Percentiles rank a stretch among this genome's conserved stretches.
These are phyloP conservation scores for Idaea dimidiata DNA, from an alignment of 2,888 invertebrate genomes.

Conservation along the genomic window DNA sequence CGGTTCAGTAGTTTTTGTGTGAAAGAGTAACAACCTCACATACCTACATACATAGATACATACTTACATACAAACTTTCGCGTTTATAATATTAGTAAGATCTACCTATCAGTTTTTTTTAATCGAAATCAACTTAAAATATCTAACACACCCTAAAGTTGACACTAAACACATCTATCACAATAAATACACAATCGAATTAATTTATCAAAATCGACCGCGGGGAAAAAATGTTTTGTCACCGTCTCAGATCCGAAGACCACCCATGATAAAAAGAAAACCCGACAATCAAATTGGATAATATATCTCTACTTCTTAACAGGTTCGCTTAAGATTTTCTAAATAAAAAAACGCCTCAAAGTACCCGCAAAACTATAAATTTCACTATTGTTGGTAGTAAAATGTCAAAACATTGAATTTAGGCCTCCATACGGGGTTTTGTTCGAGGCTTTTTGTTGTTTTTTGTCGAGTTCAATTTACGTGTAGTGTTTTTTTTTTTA, in stretches of 20 bases:
- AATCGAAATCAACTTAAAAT: conserved; percentile 3
- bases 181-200: conserved; percentile 12
- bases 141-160: neutral
- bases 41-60: no score
- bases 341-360: neutral
- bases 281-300: conserved; percentile 2
- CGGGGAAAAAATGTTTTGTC: conserved; percentile 7
- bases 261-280: conserved; percentile 4
- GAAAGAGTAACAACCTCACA: no score
- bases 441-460: neutral
- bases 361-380: conserved; percentile 29
- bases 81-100: no score
- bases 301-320: neutral
- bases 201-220: conserved; percentile 15
- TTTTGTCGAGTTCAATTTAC: neutral
- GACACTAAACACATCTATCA: conserved; percentile 4
- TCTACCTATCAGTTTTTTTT: no score
- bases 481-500: neutral
- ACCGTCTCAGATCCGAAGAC: neutral
- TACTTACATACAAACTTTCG: neutral
- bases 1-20: no score
- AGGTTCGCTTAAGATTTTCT: neutral
- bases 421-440: conserved; percentile 2
- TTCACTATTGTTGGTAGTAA: conserved; percentile 26
- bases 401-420: conserved; percentile 31